Base-by-base conservation (phyloP, 1,140 invertebrate species). In the Atta colombica region DNA sequence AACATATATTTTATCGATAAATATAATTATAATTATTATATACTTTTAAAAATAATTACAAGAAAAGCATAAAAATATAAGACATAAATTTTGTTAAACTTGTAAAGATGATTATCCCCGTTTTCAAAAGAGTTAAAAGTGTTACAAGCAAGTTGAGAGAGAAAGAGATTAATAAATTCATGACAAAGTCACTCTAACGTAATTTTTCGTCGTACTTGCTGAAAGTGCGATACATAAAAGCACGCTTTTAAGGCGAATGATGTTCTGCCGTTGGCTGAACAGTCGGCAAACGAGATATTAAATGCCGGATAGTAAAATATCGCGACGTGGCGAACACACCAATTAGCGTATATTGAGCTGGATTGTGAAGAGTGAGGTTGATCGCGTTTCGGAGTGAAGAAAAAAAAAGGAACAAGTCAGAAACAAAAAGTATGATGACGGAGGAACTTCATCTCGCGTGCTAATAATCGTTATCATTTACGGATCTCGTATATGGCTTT, bases 261-360 rank as follows among this genome's bases (percentile, higher is more conserved):
- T 72, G 45, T 21, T 16, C 28, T 21, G 25, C n/a, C 63, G 55
- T 74, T 58, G 39, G 53, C 66, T 87, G 68, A 88, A 81, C 87
- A 61, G 53, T 16, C 18, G 61, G 77, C 78, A 86, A 90, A 91
- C 85, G 87, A 90, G 80, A 91, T 90, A 90, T 88, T 87, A 88
- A 90, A 66, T 90, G 78, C 49, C 58, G 66, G 78, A 87, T 80
- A 77, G 75, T 91, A 84, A 90, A 89, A 90, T 90, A 90, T 89
- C 69, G 80, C 85, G 60, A 87, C 31, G 53, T 35, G 49, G 66
- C 61, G 61, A 72, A 87, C 53, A 21, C 71, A 31, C 89, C 80
- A 91, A 91, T 91, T 91, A 90, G 75, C 28, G 53, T 75, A 78
- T 68, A 72, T 91, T 65, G 77, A 77, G 31, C 12, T 39, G 61